Evolutionary conservation across 2,113 vertebrate species (phyloP), one percentile per base, ranked within the genome.

Genomic region (Melanerpes formicivorus): DNA sequence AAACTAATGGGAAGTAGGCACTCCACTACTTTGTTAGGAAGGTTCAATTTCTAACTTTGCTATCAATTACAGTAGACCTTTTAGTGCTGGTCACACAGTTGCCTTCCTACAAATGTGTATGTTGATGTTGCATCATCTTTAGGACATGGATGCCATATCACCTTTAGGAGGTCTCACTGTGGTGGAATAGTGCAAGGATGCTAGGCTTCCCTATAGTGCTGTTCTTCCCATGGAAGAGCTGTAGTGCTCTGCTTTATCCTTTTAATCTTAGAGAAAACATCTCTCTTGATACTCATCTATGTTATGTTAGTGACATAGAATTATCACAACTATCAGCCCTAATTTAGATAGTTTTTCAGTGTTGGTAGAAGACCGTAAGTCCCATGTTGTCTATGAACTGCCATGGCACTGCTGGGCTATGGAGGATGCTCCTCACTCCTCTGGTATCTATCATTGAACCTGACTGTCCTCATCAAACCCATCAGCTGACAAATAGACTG

Each of bases 401-500:
- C 26, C 64, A 54, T 18, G 32, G 60, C 69, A 80, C 17, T 86
- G 18, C 30, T 94, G 69, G 48, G 69, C 44, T 90, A 3, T 21
- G 27, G 56, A 91, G 27, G 42, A 67, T 85, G 74, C 87, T 90
- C 69, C 32, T 81, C 34, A 75, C 55, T 83, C 48, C 0, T 1
- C 48, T 84, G 62, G 62, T 42, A 81, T 81, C 65, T 94, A 4
- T 84, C 4, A 4, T 81, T 70, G 85, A 69, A 84, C 80, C 56
- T 78, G 25, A 90, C 70, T 83, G 75, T 76, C 59, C 59, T 93
- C 52, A 63, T 76, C 79, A 83, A 95, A 84, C 52, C 5, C 3
- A 87, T 84, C 93, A 93, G 66, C 70, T 94, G 91, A 88, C 89
- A 92, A 92, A 90, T 90, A 89, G 54, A 87, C 83, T 87, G 55